Evolutionary conservation across 2,888 invertebrate genomes (phyloP), one percentile per base, ranked within the genome.

Genomic region (Pristionchus maxplancki): DNA sequence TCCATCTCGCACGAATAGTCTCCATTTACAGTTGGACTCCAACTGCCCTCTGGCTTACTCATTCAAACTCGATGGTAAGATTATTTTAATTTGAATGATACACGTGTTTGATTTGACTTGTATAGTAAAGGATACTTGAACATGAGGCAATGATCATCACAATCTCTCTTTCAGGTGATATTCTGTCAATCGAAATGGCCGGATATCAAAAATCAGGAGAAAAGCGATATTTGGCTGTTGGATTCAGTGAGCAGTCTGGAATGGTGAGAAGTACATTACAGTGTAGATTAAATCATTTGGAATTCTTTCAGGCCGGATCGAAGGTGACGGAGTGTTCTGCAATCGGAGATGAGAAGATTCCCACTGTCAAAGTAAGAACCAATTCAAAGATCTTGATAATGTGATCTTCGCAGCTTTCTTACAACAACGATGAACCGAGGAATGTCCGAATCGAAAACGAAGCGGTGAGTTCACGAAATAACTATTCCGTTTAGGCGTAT

Each of bases 291-390:
- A 13, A 78, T 78, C 1, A 3, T 28, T 2, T 53, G 0, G n/a
- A 53, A 37, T 0, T 83, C 15, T 83, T 53, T 81, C 28, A 83
- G 82, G 53, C 28, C 0, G 82, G 28, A 83, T 28, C 82, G 28
- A 83, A 83, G n/a, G 91, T 91, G 1, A 90, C 90, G 67, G 91
- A 91, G 74, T 91, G 91, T 71, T 91, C 91, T 17, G 87, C 90
- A 4, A 88, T 91, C 15, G 91, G 90, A 85, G 89, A 58, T 58
- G 88, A 89, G 11, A 31, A 53, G 53, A 28, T 24, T 53, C 82
- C 53, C 53, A 34, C 82, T 24, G 82, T 83, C 5, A 83, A 83
- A 28, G 67, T 71, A n/a, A 4, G 1, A 15, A 37, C 20, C 34
- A 5, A 34, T 37, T 13, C 1, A 2, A 71, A 13, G 34, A 37